Percentiles rank a stretch among this genome's conserved stretches.
Conservation (phyloP, 2,113 vertebrate species). For the Oreocharis arfaki region DNA sequence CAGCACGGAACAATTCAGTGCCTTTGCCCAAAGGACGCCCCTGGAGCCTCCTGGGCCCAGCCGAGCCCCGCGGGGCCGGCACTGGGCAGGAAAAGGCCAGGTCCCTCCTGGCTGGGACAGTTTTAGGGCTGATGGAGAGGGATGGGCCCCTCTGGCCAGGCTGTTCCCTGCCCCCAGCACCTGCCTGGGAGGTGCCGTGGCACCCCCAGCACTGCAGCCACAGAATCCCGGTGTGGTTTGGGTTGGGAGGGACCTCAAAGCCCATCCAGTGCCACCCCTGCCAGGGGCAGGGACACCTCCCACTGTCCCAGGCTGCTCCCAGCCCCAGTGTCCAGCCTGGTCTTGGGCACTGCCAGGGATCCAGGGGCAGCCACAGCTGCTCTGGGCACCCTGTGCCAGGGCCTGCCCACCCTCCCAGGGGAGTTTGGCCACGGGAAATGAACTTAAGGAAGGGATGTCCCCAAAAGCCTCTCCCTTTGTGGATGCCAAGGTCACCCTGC, state of each 20-base stretch:
- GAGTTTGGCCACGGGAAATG: background rate
- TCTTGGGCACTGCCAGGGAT: background rate
- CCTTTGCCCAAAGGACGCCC: background rate
- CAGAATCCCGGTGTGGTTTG: background rate
- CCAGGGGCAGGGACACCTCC: background rate
- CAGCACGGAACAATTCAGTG: background rate
- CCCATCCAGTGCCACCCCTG: background rate
- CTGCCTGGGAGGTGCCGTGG: background rate
- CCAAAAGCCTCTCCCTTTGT: background rate
- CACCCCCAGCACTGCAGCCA: background rate
- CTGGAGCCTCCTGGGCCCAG: background rate
- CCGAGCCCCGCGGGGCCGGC: rapidly evolving
- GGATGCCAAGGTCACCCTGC: background rate
- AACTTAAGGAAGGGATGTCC: background rate
- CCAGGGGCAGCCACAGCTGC: background rate
- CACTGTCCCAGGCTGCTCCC: background rate
- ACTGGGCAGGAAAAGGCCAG: background rate
- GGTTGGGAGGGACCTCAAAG: background rate
- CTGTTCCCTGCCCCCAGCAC: background rate
- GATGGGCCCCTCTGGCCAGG: background rate
- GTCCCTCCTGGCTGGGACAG: background rate
- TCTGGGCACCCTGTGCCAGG: background rate
- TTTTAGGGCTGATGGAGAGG: background rate
- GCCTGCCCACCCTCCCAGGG: background rate
- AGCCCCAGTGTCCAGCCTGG: background rate